Evolutionary conservation across 2,113 vertebrate genomes (phyloP), one percentile per base, ranked within the genome.

Genomic region (Bufo bufo): DNA sequence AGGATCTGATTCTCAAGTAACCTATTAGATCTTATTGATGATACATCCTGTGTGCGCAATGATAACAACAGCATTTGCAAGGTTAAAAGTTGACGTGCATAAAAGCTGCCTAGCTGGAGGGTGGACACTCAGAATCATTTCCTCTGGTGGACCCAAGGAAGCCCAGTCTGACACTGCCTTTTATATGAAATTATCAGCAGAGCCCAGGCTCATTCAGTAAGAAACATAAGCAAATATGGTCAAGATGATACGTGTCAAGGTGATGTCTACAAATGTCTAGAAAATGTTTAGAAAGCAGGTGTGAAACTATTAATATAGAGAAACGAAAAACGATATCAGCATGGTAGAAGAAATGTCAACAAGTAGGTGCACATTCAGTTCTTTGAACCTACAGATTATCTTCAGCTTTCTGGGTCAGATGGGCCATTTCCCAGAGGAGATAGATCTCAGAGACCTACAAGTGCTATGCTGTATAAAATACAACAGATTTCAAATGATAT

Each of bases 341-440:
- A 43, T 16, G 4, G 12, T 19, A 33, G 52, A 80, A 58, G 0
- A 80, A 58, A 23, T 33, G 23, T 80, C 52, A 79, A 56, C 77
- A 79, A 79, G 9, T 33, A 80, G 0, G 23, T 58, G 14, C 8
- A 8, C 12, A 14, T 80, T 80, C 77, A 4, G 14, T 17, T 63
- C 16, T 49, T 65, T 82, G 23, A 65, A 49, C 17, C 13, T 17
- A 45, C n/a, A 19, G 20, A 61, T 82, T 82, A 83, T 83, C 81
- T 52, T 20, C 11, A 23, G 63, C 13, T 33, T 33, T 58, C n/a
- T 17, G 17, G 33, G 45, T 52, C 81, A 82, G 59, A 65, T 83
- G 81, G 81, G 61, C 63, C 3, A 14, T 69, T 83, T 83, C 81
- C 81, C 61, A 63, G 23, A 69, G 47, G 79, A 58, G 19, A 52